Percentiles rank a stretch among this genome's conserved stretches.
Conservation (phyloP, 2,113 vertebrate genomes). For the Hymenochirus boettgeri region DNA sequence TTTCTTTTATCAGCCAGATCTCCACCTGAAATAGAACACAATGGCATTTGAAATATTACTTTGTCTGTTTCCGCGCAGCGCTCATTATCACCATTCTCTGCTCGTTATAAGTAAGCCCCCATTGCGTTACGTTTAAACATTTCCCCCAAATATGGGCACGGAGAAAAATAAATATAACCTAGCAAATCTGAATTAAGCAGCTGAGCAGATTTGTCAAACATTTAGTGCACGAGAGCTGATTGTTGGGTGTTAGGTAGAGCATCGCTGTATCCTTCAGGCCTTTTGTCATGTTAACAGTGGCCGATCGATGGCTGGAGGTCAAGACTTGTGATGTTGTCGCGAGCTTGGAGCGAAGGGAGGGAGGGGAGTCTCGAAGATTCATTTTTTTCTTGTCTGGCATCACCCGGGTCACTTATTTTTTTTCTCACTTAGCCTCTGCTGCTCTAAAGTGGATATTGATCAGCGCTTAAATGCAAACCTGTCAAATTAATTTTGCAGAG, state of each 20-base stretch:
- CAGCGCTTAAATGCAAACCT: slow-evolving; percentile 99
- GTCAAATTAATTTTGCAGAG: slow-evolving; percentile 99
- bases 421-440: slow-evolving; percentile 95
- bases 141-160: slow-evolving; percentile 51
- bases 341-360: slow-evolving; percentile 78
- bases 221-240: slow-evolving; percentile 87
- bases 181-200: slow-evolving; percentile 69
- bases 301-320: slow-evolving; percentile 98
- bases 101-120: no score
- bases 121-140: slow-evolving; percentile 49
- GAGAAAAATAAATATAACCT: slow-evolving; percentile 57
- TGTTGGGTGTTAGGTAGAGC: slow-evolving; percentile 83
- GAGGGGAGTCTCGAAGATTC: slow-evolving; percentile 90
- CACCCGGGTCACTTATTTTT: slow-evolving; percentile 89
- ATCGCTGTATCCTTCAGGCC: slow-evolving; percentile 78
- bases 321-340: slow-evolving; percentile 90
- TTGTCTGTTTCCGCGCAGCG: no score
- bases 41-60: slow-evolving; percentile 42
- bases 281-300: slow-evolving; percentile 97
- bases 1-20: no score
- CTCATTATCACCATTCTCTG: no score
- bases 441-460: slow-evolving; percentile 99
- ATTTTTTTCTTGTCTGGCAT: slow-evolving; percentile 97
- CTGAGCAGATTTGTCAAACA: slow-evolving; percentile 78
- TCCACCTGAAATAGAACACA: slow-evolving; percentile 23